phyloP scores from a whole-genome alignment of 2,113 vertebrate species.

The Chloebia gouldiae region DNA sequence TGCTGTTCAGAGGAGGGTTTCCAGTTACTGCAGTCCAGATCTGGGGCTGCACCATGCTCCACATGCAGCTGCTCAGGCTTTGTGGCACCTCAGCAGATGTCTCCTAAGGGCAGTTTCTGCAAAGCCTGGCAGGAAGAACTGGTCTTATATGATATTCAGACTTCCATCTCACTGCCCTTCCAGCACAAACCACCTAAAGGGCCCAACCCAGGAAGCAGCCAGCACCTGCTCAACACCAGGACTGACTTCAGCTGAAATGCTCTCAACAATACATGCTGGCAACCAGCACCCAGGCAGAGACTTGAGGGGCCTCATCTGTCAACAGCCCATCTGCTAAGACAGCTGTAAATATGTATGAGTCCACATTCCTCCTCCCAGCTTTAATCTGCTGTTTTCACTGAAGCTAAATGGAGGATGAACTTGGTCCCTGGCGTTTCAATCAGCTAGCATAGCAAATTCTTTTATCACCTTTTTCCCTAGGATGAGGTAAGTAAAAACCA shows the following conservation, averaged over 20 bases:
- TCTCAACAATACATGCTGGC: background rate
- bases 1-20: background rate
- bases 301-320: conserved; percentile 26
- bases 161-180: background rate
- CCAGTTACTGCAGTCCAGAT: background rate
- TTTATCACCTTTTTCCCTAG: background rate
- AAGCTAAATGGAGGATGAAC: background rate
- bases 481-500: background rate
- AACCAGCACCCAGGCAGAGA: background rate
- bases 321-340: conserved; percentile 44
- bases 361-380: conserved; percentile 23
- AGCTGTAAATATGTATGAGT: conserved; percentile 23
- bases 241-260: background rate
- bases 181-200: background rate
- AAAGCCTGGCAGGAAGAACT: background rate
- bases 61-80: background rate
- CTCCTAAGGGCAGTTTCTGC: background rate
- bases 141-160: background rate
- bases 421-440: background rate
- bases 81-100: background rate
- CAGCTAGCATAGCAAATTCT: background rate
- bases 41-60: background rate
- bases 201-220: background rate
- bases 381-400: conserved; percentile 25
- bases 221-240: background rate